Base-by-base conservation (phyloP, 2,797 vertebrate species). In the Sandelia bainsii region DNA sequence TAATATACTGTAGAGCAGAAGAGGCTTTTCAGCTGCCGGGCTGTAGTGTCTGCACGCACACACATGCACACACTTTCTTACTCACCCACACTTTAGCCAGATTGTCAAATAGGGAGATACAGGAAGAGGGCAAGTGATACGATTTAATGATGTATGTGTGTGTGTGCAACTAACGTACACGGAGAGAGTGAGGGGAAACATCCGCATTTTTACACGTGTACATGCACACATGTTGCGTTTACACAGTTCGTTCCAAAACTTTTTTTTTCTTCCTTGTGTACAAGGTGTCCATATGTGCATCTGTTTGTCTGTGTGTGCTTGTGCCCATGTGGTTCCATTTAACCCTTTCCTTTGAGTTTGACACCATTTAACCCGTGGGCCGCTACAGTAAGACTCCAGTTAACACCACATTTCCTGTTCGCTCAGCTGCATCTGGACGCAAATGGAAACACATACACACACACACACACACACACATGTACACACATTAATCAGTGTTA, bases 381-480 rank as follows among this genome's bases (percentile, higher is more conserved):
- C 42, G 50, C 83, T 83, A 81, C 74, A 86, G 80, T 62, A 79
- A 87, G 87, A 88, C 86, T 90, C 79, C 62, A 80, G 77, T 90
- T 93, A 90, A 91, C 85, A 86, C 83, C 87, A 75, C 82, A 75
- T 87, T 92, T 93, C 91, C 90, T 90, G 89, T 88, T 87, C 82
- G 8, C 75, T 86, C 72, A 85, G 87, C 88, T 85, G 83, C 89
- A 89, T 86, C 78, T 87, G 86, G 79, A 87, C 81, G 62, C 72
- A 83, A 80, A 60, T 83, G 42, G 60, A 81, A 68, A 71, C 49
- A 46, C 74, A 44, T 75, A 34, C 40, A 59, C 37, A 50, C 32
- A 44, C 69, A 45, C 42, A 51, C 56, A 62, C 42, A 60, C 32
- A 17, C 17, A 49, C 45, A 59, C 70, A 60, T 13, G 45, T 25